Percentiles rank a stretch among this genome's conserved stretches.
Evolutionary conservation across 2,113 vertebrate genomes (phyloP).

Genomic region (Myotis davidii): DNA sequence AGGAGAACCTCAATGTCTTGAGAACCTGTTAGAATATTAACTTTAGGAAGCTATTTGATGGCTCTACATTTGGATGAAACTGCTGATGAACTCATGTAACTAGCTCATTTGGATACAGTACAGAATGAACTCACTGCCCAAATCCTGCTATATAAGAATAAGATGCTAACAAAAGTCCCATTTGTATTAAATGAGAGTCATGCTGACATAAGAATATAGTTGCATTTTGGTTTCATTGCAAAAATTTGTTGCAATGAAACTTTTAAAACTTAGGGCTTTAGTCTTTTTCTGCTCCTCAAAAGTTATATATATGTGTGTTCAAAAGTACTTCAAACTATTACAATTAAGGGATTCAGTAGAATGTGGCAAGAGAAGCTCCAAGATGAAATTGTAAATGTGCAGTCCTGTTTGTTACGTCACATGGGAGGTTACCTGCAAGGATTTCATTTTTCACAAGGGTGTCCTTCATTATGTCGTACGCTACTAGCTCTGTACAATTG

Average conservation of each 20-base stretch:
- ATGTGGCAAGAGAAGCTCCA: not conserved
- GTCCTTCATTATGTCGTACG: constrained; percentile 92
- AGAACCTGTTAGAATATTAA: not conserved
- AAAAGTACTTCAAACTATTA: not conserved
- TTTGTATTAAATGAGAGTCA: not conserved
- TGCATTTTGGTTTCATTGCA: not conserved
- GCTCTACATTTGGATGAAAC: not conserved
- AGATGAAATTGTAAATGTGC: not conserved
- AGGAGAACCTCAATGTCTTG: not conserved
- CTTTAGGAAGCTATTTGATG: not conserved
- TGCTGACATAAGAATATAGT: not conserved
- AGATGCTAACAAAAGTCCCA: not conserved
- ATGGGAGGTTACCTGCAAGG: constrained; percentile 86
- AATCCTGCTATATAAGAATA: not conserved
- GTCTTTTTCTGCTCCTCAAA: not conserved
- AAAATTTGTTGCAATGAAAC: not conserved
- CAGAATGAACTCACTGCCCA: not conserved
- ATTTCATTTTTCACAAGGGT: constrained; percentile 88
- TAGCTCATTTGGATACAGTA: not conserved
- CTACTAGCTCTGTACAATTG: constrained; percentile 93
- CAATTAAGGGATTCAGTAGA: not conserved
- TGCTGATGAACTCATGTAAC: not conserved
- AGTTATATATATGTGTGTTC: not conserved
- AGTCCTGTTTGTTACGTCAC: not conserved
- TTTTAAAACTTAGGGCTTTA: not conserved